Evolutionary conservation across 2,113 vertebrate species (phyloP), one percentile per base, ranked within the genome.

Genomic region (Beaufortia kweichowensis): DNA sequence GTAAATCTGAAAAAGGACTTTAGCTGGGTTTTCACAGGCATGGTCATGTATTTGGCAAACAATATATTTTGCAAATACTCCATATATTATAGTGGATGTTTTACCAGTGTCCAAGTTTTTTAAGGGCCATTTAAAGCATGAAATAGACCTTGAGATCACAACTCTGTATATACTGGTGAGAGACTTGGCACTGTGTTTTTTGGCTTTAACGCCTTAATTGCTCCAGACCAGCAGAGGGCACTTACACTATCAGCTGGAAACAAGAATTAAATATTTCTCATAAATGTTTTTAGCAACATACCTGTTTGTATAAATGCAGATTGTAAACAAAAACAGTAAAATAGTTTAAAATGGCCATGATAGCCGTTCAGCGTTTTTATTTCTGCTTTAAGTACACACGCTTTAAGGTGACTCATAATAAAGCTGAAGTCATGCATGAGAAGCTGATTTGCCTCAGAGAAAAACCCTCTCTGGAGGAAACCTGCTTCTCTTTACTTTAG

Each of bases 361-460:
- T 5, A 39, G n/a, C n/a, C n/a, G n/a, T 3, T 7, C 10, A 35
- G 9, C 9, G 33, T 46, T 46, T 46, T 46, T 46, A 46, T 65
- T 67, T 67, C 14, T 19, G 4, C 28, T 9, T 50, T 17, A 12
- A 29, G 17, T 7, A 31, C 50, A 50, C 11, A 6, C 17, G 10
- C 17, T 26, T 68, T 48, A 6, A 50, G 43, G 65, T 29, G 17
- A 67, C 21, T n/a, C 6, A 19, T 29, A 29, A 11, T n/a, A 50
- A 48, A 67, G 24, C 64, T 66, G 23, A 11, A 28, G n/a, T 31
- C 43, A 31, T 31, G 65, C 65, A n/a, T 50, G 43, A 7, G 14
- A 31, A 29, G 10, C 26, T 50, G 76, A 17, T 69, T 79, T 80
- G 77, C 85, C 43, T 53, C 6, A 10, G 8, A 48, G 64, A 24